A percentile compares a stretch with the other conserved stretches of the same genome.
Evolutionary conservation across 2,113 vertebrate genomes (phyloP).

Genomic region (Octodon degus): DNA sequence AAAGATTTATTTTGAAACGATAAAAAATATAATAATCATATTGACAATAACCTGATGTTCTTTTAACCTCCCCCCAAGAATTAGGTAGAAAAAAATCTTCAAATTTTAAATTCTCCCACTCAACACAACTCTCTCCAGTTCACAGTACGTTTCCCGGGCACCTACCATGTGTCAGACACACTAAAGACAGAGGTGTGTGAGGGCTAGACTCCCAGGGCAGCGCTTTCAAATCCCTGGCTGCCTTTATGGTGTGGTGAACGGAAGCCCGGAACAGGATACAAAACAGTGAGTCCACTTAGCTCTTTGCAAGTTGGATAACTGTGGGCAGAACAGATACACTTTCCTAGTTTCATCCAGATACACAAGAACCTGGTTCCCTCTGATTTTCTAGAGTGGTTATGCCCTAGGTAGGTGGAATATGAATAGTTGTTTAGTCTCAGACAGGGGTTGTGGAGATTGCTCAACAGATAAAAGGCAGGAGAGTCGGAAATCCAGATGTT

Average conservation of each 20-base stretch:
- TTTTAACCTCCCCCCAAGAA: neutral
- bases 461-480: neutral
- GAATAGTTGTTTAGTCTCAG: neutral
- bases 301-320: neutral
- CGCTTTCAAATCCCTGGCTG: neutral
- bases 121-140: neutral
- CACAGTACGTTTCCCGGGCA: neutral
- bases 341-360: neutral
- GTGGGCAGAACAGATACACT: neutral
- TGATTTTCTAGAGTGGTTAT: neutral
- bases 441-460: neutral
- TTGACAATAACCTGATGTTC: neutral
- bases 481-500: neutral
- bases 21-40: neutral
- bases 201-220: neutral
- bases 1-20: constrained; percentile 22
- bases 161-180: neutral
- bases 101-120: neutral
- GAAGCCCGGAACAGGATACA: neutral
- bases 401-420: neutral
- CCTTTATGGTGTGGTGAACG: fast-evolving
- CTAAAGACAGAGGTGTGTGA: neutral
- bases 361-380: neutral
- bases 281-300: neutral
- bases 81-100: neutral